phyloP scores from a whole-genome alignment of 2,113 vertebrate genomes.

The Lasiurus borealis region DNA sequence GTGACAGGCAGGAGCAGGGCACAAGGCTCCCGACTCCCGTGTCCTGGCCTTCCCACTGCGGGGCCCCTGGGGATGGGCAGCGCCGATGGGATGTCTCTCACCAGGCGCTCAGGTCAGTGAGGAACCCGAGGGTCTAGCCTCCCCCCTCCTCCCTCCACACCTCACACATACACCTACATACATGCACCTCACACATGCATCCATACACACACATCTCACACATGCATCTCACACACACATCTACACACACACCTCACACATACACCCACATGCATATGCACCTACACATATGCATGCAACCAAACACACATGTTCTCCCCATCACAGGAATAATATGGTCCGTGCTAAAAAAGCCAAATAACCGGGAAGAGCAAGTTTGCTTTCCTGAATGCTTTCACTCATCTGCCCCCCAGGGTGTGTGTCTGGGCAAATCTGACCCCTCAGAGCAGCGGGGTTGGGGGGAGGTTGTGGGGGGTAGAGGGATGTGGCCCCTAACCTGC shows the following conservation, averaged over 20 bases:
- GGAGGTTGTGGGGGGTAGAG: neutral
- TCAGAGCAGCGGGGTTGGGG: no score
- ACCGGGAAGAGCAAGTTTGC: neutral
- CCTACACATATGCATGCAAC: neutral
- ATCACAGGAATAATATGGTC: no score
- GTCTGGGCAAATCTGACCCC: fast-evolving
- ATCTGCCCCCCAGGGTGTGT: fast-evolving
- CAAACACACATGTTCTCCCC: neutral
- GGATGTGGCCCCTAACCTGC: fast-evolving
- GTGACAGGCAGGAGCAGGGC: no score
- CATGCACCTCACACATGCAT: no score
- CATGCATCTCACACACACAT: no score
- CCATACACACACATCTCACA: no score
- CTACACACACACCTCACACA: no score
- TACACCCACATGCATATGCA: neutral
- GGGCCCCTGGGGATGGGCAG: neutral
- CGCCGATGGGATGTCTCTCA: neutral
- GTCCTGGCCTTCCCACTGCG: neutral
- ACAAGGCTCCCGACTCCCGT: no score
- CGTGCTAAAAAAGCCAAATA: no score
- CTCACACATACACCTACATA: no score
- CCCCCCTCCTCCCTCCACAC: no score
- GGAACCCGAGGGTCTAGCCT: neutral
- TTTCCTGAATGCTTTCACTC: neutral
- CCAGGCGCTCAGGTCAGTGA: neutral